Evolutionary conservation across 2,888 invertebrate genomes (phyloP), one percentile per base, ranked within the genome.

Genomic region (Masnerella sp.): DNA sequence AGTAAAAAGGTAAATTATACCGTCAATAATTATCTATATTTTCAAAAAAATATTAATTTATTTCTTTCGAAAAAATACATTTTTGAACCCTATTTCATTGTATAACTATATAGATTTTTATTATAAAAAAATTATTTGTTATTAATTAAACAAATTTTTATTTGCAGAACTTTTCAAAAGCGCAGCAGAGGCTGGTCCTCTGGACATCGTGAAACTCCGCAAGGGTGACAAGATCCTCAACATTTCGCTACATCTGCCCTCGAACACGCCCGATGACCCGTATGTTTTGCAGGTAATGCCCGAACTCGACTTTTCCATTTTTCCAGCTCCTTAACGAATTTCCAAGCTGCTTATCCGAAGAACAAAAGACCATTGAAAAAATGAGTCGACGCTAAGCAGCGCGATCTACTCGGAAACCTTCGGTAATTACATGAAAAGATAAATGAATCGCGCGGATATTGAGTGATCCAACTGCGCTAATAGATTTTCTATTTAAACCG

Each of bases 161-260:
- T 75, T 88, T 88, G 70, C 89, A 92, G 92, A 92, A 84, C 88
- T 92, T 81, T 92, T 92, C 87, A 89, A 92, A 84, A 89, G 90
- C 74, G 92, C 92, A 74, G 91, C 92, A 71, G 92, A 92, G 87
- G 92, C 91, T 74, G 91, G 91, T 77, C 90, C 91, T 77, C 88
- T 90, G 83, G 92, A 92, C 83, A 91, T 92, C 83, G 89, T 92
- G 81, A 92, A 92, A 86, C 88, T 92, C 81, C 90, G 91, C 82
- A 88, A 88, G 73, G 89, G 89, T 67, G 91, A 92, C 49, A 90
- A 90, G 82, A 88, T 92, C 74, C 84, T 92, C 81, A 92, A 92
- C 87, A 91, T 92, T 81, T 91, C 90, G 64, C 88, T 90, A 14
- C 88, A 89, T 76, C 88, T 92, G 73, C 88, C 89, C 74, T 88